phyloP scores from a whole-genome alignment of 2,113 vertebrate species.

The Myiozetetes cayanensis region DNA sequence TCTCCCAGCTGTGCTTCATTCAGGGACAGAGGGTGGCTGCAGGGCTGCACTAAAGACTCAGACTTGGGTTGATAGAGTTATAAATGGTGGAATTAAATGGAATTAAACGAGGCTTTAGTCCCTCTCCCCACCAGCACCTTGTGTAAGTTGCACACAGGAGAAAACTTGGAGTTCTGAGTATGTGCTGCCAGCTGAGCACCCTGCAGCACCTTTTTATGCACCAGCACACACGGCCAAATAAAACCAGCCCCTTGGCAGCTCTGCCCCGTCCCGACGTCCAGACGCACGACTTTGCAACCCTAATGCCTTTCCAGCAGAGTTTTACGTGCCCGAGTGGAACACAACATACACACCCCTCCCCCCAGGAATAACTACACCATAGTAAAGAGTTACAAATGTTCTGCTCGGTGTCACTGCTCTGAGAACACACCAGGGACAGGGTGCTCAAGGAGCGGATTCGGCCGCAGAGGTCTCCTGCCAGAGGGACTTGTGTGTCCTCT shows the following conservation, averaged over 20 bases:
- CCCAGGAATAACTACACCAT: slow-evolving; percentile 36
- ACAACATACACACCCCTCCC: slow-evolving; percentile 33
- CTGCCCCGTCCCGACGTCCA: not conserved
- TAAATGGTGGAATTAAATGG: not conserved
- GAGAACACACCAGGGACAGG: not conserved
- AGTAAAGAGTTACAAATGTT: slow-evolving; percentile 52
- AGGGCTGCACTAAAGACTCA: not conserved
- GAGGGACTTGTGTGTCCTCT: not conserved
- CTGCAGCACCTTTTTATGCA: not conserved
- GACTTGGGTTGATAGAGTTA: rapidly evolving
- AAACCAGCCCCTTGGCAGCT: not conserved
- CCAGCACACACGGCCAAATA: not conserved
- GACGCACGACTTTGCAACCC: slow-evolving; percentile 42
- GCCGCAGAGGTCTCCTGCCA: not conserved
- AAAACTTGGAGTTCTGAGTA: not conserved
- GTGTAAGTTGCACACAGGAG: not conserved
- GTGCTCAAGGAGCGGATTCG: not conserved
- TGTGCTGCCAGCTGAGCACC: not conserved
- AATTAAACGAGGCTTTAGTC: not conserved
- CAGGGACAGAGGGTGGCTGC: not conserved
- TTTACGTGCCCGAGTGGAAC: slow-evolving; percentile 31
- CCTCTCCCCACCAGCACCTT: rapidly evolving
- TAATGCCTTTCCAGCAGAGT: not conserved
- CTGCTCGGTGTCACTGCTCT: not conserved
- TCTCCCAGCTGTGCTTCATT: not conserved